These are phyloP conservation scores for Macaria liturata DNA, from an alignment of 2,888 invertebrate genomes.

Conservation along the genomic window DNA sequence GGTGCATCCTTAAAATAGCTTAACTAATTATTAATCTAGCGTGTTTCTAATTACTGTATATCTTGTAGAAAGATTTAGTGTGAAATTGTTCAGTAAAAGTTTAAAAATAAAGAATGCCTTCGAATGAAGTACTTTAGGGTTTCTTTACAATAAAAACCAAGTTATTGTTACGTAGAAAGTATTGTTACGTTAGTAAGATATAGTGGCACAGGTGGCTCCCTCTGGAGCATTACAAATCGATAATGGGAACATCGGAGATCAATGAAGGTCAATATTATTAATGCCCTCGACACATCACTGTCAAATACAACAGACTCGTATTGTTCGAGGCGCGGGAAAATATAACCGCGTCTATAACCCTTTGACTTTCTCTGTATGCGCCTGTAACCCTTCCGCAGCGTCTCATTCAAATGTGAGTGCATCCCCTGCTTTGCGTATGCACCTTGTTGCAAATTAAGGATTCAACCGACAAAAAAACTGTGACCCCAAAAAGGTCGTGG, in stretches of 20 bases:
- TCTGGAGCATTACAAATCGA: conserved; percentile 36
- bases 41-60: too few relatives aligned
- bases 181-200: too few relatives aligned
- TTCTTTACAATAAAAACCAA: too few relatives aligned
- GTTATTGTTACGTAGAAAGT: too few relatives aligned
- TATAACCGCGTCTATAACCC: conserved; percentile 43
- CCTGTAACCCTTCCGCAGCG: conserved; percentile 63
- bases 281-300: conserved; percentile 64
- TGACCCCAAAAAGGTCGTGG: conserved; percentile 78
- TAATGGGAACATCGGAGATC: conserved; percentile 39
- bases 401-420: conserved; percentile 73
- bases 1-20: too few relatives aligned
- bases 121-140: too few relatives aligned
- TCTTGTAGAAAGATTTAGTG: too few relatives aligned
- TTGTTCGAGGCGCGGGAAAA: conserved; percentile 70
- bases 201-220: neutral
- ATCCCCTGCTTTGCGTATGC: conserved; percentile 75
- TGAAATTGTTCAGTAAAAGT: too few relatives aligned
- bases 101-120: too few relatives aligned
- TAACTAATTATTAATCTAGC: too few relatives aligned
- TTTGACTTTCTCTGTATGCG: conserved; percentile 15
- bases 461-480: conserved; percentile 72
- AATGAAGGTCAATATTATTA: conserved; percentile 50
- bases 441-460: conserved; percentile 84
- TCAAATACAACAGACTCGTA: conserved; percentile 67